A percentile compares a stretch with the other conserved stretches of the same genome.
Evolutionary conservation across 2,113 vertebrate species (phyloP).

Genomic region (Noctilio leporinus): DNA sequence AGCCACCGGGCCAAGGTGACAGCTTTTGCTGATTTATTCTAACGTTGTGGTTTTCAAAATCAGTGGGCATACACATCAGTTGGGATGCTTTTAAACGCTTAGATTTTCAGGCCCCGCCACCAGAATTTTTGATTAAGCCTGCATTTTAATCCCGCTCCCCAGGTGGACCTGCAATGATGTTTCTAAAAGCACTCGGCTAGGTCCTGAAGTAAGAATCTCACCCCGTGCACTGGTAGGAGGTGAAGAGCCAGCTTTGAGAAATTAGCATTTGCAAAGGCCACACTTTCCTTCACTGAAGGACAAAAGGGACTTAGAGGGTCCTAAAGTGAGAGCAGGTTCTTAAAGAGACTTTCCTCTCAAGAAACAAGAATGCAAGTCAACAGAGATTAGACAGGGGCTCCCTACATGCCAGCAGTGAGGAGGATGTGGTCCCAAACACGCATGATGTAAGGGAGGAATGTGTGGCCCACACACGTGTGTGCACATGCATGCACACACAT

Average conservation of each 20-base stretch:
- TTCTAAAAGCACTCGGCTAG: background rate
- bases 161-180: background rate
- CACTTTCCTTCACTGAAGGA: background rate
- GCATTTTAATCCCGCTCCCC: background rate
- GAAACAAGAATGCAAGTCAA: background rate
- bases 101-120: background rate
- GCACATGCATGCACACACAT: accelerated
- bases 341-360: background rate
- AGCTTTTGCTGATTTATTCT: background rate
- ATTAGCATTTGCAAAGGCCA: background rate
- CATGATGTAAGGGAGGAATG: background rate
- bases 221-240: background rate
- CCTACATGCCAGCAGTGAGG: background rate
- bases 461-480: accelerated
- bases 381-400: accelerated
- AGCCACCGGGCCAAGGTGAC: too few species aligned
- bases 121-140: background rate
- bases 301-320: background rate
- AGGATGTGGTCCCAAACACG: accelerated
- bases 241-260: background rate
- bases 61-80: background rate
- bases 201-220: background rate
- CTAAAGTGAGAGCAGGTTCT: background rate
- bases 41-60: background rate
- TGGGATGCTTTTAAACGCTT: background rate